Evolutionary conservation across 1,140 invertebrate genomes (phyloP), one percentile per base, ranked within the genome.

Genomic region (Coenobita brevimanus): DNA sequence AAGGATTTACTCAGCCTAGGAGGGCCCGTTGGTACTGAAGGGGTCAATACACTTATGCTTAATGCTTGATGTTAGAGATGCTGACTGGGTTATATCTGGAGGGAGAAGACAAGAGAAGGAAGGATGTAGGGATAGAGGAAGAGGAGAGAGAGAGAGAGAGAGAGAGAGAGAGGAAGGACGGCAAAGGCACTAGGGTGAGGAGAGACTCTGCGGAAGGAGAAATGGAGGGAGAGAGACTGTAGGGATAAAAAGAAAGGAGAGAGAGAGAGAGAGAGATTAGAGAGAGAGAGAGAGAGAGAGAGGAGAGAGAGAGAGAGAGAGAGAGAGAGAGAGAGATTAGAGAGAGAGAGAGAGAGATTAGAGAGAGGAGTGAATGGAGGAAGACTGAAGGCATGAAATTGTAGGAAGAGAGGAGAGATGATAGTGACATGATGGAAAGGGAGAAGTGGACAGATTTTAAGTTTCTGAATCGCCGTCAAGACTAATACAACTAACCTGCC

Each of bases 351-450:
- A n/a, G n/a, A 57, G 54, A n/a, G n/a, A 57, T 57, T 10, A 57
- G 54, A 57, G n/a, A 57, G 62, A 67, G 13, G 62, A 24, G 62
- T 24, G 36, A 33, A 33, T 30, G 17, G 3, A 3, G 21, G 62
- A 21, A 64, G 10, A 64, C 62, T 13, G 15, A 8, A 67, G 67
- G 67, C 30, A 38, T 8, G 24, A 27, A 17, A 38, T 38, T 13
- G 41, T 71, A 38, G 67, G 67, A 38, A 38, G 67, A 71, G 67
- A 71, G 67, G 67, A 71, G 41, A 38, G 67, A 30, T 71, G 41
- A 71, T 30, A 38, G 67, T 38, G 41, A 38, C 41, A 38, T 71
- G 67, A 71, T 71, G 41, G 67, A 38, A 10, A 3, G 67, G n/a
- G 67, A 71, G 67, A 21, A n/a, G n/a, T 30, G 33, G 67, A n/a